phyloP scores from a whole-genome alignment of 2,113 vertebrate genomes.

The Xiphophorus maculatus region DNA sequence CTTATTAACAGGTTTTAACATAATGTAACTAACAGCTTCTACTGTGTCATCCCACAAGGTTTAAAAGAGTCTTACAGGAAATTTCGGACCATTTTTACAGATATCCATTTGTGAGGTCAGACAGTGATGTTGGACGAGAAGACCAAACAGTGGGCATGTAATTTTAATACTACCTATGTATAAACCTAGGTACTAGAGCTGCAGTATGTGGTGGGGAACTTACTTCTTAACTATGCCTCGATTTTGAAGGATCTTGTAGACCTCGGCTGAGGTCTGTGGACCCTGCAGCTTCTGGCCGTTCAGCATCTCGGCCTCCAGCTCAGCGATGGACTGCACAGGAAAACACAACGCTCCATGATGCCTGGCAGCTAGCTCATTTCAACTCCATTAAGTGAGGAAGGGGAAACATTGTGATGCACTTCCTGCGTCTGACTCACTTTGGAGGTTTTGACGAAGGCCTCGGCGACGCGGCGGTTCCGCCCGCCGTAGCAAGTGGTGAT shows the following conservation, averaged over 20 bases:
- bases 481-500: conserved; percentile 91
- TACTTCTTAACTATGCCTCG: conserved; percentile 68
- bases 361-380: not conserved
- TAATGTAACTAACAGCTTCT: no score
- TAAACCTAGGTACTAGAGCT: not conserved
- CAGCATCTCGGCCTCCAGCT: conserved; percentile 88
- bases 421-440: conserved; percentile 76
- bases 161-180: no score
- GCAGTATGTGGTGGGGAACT: conserved; percentile 30
- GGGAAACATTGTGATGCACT: no score
- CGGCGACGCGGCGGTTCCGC: conserved; percentile 86
- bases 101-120: no score
- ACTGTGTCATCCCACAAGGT: no score
- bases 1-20: no score
- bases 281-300: conserved; percentile 93
- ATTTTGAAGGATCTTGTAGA: conserved; percentile 75
- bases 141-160: no score
- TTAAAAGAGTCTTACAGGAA: no score
- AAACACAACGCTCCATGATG: not conserved
- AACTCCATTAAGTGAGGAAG: no score
- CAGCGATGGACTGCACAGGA: conserved; percentile 79
- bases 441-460: conserved; percentile 83
- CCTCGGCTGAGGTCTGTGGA: conserved; percentile 80
- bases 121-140: no score
- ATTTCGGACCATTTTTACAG: no score